Evolutionary conservation across 2,797 vertebrate genomes (phyloP).

Genomic region (Melanotaenia parkinsoni): DNA sequence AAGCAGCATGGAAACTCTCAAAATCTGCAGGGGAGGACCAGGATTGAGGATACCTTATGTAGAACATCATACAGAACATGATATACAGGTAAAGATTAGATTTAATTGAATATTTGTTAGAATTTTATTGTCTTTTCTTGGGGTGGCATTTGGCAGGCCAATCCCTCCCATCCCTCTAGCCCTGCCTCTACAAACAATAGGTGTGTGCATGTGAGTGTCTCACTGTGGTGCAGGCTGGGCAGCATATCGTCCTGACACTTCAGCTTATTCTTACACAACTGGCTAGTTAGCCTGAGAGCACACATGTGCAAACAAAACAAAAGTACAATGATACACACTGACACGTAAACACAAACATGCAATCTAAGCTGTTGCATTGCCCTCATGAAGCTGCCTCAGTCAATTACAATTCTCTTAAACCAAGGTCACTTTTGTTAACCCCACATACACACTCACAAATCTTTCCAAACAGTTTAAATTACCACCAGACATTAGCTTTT

Average conservation of each 20-base stretch:
- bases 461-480: not conserved
- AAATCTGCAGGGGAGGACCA: too few relatives aligned
- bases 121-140: too few relatives aligned
- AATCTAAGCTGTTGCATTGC: constrained; percentile 26
- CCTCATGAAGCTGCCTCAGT: constrained; percentile 38
- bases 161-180: too few relatives aligned
- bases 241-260: constrained; percentile 58
- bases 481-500: constrained; percentile 5
- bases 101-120: too few relatives aligned
- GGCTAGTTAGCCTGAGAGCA: constrained; percentile 20
- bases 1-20: too few relatives aligned
- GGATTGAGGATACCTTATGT: too few relatives aligned
- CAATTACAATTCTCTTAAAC: constrained; percentile 32
- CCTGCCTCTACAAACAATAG: not conserved
- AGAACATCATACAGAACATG: too few relatives aligned
- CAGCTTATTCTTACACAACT: constrained; percentile 65
- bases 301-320: constrained; percentile 10
- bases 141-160: too few relatives aligned
- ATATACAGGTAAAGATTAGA: too few relatives aligned
- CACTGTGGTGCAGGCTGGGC: constrained; percentile 21
- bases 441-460: constrained; percentile 10
- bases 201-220: constrained; percentile 19
- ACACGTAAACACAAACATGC: not conserved
- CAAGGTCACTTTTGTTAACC: constrained; percentile 49
- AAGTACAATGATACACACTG: constrained; percentile 7